Percentiles rank a stretch among this genome's conserved stretches.
These are phyloP conservation scores for Sphinx pinastri DNA, from an alignment of 2,888 invertebrate species.

Conservation along the genomic window DNA sequence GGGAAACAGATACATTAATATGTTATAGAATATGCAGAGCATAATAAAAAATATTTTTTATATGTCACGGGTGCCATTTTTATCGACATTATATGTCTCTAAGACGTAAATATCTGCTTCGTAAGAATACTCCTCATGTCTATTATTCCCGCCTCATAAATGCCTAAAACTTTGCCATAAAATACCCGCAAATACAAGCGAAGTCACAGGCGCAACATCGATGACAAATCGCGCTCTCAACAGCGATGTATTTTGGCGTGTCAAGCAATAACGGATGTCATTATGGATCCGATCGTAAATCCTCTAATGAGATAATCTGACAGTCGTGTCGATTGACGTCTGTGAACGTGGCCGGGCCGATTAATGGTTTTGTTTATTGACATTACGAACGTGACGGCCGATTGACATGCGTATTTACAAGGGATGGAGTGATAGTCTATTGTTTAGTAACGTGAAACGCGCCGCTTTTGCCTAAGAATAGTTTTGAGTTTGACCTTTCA, in stretches of 20 bases:
- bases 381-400: constrained; percentile 28
- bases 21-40: too few species aligned
- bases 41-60: too few species aligned
- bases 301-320: constrained; percentile 63
- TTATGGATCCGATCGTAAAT: constrained; percentile 54
- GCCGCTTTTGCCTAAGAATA: not conserved
- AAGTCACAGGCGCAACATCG: not conserved
- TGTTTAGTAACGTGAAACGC: constrained; percentile 9
- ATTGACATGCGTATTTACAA: constrained; percentile 21
- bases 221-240: constrained; percentile 6
- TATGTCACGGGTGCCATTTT: too few species aligned
- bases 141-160: too few species aligned
- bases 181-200: not conserved
- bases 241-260: constrained; percentile 46
- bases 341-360: constrained; percentile 30
- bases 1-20: too few species aligned
- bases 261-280: constrained; percentile 49
- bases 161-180: too few species aligned
- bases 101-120: too few species aligned
- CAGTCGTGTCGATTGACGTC: constrained; percentile 56
- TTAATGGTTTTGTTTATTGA: constrained; percentile 41
- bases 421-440: constrained; percentile 3
- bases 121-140: too few species aligned
- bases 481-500: not conserved
- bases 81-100: too few species aligned